A percentile compares a stretch with the other conserved stretches of the same genome.
Conservation (phyloP, 2,113 vertebrate genomes). For the Sander vitreus region DNA sequence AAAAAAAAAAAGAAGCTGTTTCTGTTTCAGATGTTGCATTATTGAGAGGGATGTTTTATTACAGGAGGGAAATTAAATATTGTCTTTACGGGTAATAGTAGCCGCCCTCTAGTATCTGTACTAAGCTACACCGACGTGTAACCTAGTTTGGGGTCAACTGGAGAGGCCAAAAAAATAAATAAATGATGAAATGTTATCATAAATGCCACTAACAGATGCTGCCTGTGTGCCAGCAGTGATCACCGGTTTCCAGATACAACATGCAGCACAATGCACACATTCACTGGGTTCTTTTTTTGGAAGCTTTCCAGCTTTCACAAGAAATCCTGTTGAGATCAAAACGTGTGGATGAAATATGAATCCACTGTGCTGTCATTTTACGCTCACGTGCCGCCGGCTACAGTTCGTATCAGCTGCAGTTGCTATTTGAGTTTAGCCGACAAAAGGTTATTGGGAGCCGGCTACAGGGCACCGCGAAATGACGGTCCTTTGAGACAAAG, state of each 20-base stretch:
- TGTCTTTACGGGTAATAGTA: slow-evolving; percentile 37
- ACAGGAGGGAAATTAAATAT: slow-evolving; percentile 46
- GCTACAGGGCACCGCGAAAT: too few species aligned
- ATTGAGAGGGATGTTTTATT: slow-evolving; percentile 59
- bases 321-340: slow-evolving; percentile 25
- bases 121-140: neutral
- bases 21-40: slow-evolving; percentile 9
- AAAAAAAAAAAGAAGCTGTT: slow-evolving; percentile 12
- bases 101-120: neutral
- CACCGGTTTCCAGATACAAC: slow-evolving; percentile 19
- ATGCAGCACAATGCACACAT: neutral
- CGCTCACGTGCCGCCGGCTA: too few species aligned
- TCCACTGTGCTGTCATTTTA: slow-evolving; percentile 7
- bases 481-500: too few species aligned
- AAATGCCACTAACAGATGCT: slow-evolving; percentile 28
- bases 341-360: slow-evolving; percentile 45
- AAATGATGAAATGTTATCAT: slow-evolving; percentile 15
- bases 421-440: too few species aligned
- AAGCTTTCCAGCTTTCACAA: slow-evolving; percentile 20
- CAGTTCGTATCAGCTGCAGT: too few species aligned
- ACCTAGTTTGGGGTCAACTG: slow-evolving; percentile 29
- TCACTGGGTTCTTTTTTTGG: neutral
- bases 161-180: neutral
- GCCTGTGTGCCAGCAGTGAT: neutral
- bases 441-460: too few species aligned